These are phyloP conservation scores for Tricholauxania praeusta DNA, from an alignment of 2,888 invertebrate species.

Conservation along the genomic window DNA sequence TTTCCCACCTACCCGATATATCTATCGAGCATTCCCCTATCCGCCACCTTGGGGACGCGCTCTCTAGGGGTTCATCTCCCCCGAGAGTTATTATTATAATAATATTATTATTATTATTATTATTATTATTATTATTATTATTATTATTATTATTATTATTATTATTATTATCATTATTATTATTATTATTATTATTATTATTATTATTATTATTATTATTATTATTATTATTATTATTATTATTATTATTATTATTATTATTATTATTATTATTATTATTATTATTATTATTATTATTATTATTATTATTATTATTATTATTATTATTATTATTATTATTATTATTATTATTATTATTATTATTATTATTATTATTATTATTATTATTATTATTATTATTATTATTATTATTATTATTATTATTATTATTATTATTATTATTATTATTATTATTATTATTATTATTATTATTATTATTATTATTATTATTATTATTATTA, in stretches of 20 bases:
- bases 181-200: conserved; percentile 9
- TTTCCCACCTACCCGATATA: not conserved
- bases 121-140: too few species aligned
- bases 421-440: too few species aligned
- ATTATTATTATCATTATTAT: conserved; percentile 9
- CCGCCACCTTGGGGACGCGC: too few species aligned
- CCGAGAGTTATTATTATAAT: not conserved
- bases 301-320: conserved; percentile 9
- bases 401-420: too few species aligned
- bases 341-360: conserved; percentile 9
- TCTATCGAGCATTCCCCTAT: too few species aligned
- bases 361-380: conserved; percentile 7
- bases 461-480: too few species aligned
- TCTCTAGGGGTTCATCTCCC: too few species aligned
- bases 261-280: conserved; percentile 9
- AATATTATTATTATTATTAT: too few species aligned
- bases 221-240: conserved; percentile 9
- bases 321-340: conserved; percentile 6
- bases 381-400: too few species aligned
- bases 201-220: conserved; percentile 9
- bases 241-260: conserved; percentile 9
- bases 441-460: too few species aligned
- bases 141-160: conserved; percentile 9
- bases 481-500: too few species aligned
- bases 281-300: conserved; percentile 9